These are phyloP conservation scores for Propithecus perrieri DNA, from an alignment of 2,797 vertebrate genomes.

Conservation along the genomic window DNA sequence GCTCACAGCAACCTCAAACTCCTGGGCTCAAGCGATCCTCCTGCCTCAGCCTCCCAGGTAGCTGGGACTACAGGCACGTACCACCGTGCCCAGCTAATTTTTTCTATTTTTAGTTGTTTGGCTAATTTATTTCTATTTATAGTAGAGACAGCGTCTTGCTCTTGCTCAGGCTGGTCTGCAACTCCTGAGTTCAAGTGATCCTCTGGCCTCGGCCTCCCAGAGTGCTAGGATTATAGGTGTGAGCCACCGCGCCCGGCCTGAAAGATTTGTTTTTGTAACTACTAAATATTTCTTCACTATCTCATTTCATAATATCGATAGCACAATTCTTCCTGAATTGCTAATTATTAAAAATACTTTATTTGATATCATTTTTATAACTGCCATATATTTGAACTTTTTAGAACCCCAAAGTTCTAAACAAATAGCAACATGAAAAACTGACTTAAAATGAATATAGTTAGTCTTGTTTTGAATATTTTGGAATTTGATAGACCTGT, in stretches of 20 bases:
- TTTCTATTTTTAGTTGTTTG: too few species aligned
- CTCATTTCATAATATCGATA: neutral
- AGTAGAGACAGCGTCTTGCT: too few species aligned
- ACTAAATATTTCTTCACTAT: slow-evolving; percentile 9
- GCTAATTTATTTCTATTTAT: too few species aligned
- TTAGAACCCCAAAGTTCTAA: neutral
- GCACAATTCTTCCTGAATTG: neutral
- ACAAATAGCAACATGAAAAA: slow-evolving; percentile 20
- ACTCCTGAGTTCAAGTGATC: too few species aligned
- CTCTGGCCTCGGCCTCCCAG: too few species aligned
- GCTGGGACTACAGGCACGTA: too few species aligned
- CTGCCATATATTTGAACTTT: neutral
- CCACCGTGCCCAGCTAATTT: too few species aligned
- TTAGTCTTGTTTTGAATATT: slow-evolving; percentile 25
- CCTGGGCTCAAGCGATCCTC: too few species aligned
- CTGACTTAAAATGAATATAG: neutral
- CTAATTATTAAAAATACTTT: slow-evolving; percentile 27
- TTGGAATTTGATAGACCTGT: neutral
- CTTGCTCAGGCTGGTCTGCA: too few species aligned
- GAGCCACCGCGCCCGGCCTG: neutral
- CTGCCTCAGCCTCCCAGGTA: too few species aligned
- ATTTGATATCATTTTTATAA: slow-evolving; percentile 29
- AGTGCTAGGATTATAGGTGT: too few species aligned
- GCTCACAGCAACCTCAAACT: too few species aligned
- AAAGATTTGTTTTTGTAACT: neutral